Evolutionary conservation across 2,888 invertebrate species (phyloP).

Genomic region (Scelioninae gen. 1): DNA sequence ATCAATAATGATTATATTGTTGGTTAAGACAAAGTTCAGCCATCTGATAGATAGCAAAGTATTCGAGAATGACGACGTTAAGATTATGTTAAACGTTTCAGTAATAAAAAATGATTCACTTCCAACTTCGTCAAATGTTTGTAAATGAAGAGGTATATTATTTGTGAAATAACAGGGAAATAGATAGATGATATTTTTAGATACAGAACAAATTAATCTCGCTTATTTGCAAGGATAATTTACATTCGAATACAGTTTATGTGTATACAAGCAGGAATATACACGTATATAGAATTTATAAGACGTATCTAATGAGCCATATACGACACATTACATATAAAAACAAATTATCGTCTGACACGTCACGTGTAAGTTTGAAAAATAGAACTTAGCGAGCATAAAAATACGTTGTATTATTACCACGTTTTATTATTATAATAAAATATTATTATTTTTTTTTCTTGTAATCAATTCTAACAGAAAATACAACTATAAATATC

Average conservation of each 20-base stretch:
- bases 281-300: neutral
- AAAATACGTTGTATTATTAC: too few species aligned
- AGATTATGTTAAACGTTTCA: neutral
- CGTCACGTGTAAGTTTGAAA: too few species aligned
- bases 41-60: too few species aligned
- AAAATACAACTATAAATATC: too few species aligned
- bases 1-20: too few species aligned
- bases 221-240: neutral
- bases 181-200: neutral
- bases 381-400: too few species aligned
- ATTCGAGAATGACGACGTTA: too few species aligned
- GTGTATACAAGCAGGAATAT: neutral
- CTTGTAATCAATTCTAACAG: too few species aligned
- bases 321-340: neutral
- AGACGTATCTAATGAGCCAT: neutral
- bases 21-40: too few species aligned
- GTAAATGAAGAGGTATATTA: neutral
- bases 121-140: neutral
- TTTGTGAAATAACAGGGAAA: neutral
- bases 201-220: neutral
- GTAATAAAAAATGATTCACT: too few species aligned
- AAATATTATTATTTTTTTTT: too few species aligned
- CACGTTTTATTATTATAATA: too few species aligned
- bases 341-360: neutral
- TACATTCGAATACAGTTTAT: neutral